These are phyloP conservation scores for Hirtodrosophila confusa DNA, from an alignment of 2,888 invertebrate genomes.

Conservation along the genomic window DNA sequence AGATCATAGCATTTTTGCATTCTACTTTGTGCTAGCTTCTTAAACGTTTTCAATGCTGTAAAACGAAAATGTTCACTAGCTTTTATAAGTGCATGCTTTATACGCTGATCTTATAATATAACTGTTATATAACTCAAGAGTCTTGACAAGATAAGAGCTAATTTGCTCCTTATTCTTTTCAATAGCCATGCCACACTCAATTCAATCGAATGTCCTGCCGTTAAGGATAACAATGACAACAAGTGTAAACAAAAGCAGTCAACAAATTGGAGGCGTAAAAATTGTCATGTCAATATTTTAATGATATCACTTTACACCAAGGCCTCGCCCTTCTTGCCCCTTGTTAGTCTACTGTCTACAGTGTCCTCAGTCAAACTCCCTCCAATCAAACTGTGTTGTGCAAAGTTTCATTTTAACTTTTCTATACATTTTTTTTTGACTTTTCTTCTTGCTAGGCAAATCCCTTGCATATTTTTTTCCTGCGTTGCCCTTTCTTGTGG, in stretches of 20 bases:
- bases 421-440: slow-evolving; percentile 22
- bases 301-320: slow-evolving; percentile 76
- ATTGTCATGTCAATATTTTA: slow-evolving; percentile 84
- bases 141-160: too few species aligned
- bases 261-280: slow-evolving; percentile 83
- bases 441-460: slow-evolving; percentile 35
- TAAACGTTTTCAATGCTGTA: not conserved
- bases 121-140: too few species aligned
- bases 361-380: slow-evolving; percentile 16
- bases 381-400: slow-evolving; percentile 44
- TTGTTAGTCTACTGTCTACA: slow-evolving; percentile 7
- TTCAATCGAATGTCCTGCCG: not conserved
- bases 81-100: too few species aligned
- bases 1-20: not conserved
- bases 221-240: slow-evolving; percentile 11
- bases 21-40: not conserved
- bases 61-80: too few species aligned
- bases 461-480: slow-evolving; percentile 47
- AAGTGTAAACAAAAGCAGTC: slow-evolving; percentile 54
- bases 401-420: slow-evolving; percentile 73
- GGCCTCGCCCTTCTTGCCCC: slow-evolving; percentile 1
- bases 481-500: slow-evolving; percentile 47
- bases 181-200: too few species aligned
- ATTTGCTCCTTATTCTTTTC: too few species aligned
- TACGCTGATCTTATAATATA: too few species aligned